phyloP scores from a whole-genome alignment of 1,140 invertebrate genomes.

The Campoletis sonorensis region DNA sequence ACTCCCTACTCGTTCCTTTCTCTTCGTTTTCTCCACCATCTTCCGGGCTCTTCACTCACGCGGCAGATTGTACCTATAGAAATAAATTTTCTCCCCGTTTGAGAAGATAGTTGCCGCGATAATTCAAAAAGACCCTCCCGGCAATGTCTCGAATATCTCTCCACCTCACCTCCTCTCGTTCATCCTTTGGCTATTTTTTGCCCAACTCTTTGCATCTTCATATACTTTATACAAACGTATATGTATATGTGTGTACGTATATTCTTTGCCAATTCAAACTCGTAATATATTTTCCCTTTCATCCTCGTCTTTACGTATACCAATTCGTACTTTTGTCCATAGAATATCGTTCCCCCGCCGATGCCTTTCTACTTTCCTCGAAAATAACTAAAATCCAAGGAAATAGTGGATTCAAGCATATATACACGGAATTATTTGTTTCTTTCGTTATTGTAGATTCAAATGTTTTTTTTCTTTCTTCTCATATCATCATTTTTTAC shows the following conservation, averaged over 20 bases:
- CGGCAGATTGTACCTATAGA: slow-evolving; percentile 74
- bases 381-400: not conserved
- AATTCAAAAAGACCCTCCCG: slow-evolving; percentile 60
- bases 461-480: not conserved
- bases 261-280: slow-evolving; percentile 62
- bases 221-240: not conserved
- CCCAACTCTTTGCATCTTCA: slow-evolving; percentile 49
- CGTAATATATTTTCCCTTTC: slow-evolving; percentile 53
- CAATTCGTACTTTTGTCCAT: not conserved
- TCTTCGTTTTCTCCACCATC: slow-evolving; percentile 33
- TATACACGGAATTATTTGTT: not conserved
- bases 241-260: not conserved
- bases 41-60: slow-evolving; percentile 71
- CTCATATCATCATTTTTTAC: no score
- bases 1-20: slow-evolving; percentile 10
- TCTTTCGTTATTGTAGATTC: not conserved
- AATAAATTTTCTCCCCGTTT: slow-evolving; percentile 70
- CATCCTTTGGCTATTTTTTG: slow-evolving; percentile 38
- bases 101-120: slow-evolving; percentile 71
- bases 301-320: not conserved
- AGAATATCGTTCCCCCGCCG: not conserved
- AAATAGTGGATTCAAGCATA: not conserved
- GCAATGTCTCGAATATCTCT: slow-evolving; percentile 41
- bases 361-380: not conserved
- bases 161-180: slow-evolving; percentile 21